Evolutionary conservation across 92 coral and sea anemone genomes (phyloP), one percentile per base, ranked within the genome.

Genomic region (Umimayanthus kanabou): DNA sequence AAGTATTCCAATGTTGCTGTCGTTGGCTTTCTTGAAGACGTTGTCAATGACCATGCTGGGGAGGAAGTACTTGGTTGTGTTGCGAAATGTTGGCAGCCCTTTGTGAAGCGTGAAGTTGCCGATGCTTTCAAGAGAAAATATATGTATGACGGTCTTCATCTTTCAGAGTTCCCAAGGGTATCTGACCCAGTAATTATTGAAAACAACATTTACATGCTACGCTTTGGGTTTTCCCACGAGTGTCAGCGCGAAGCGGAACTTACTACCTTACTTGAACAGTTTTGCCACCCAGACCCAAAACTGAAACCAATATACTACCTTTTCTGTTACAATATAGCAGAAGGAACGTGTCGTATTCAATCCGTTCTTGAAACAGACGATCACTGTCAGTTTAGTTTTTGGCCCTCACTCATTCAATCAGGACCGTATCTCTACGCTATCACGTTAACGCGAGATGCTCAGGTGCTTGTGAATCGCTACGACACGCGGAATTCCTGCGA

Each of bases 51-150:
- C 8, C 57, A 26, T 1, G 22, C 57, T 39, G 80, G 23, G 14
- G 11, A 45, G 67, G 30, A 33, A 61, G 42, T 29, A 64, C 26
- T 23, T 18, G 72, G 72, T 4, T 61, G 70, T 22, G 28, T 80
- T 33, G 71, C 55, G 9, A 80, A 80, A 23, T 80, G 72, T 16
- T 80, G 85, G 85, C 85, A 61, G 72, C 85, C 85, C 42, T 61
- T 57, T n/a, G 7, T 33, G 82, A 53, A 53, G 18, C 20, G 50
- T 55, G 49, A 80, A 80, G 70, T n/a, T 3, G 25, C 49, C 18
- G 73, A 37, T 18, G 70, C 40, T 37, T 65, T 80, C 26, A 39
- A 80, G 43, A 57, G 70, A n/a, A 39, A 20, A 58, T 3, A 65
- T 39, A 14, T 5, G 61, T 11, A 6, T 15, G 42, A 80, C 22